Percentiles rank a stretch among this genome's conserved stretches.
These are phyloP conservation scores for Keiferia lycopersicella DNA, from an alignment of 2,888 invertebrate species.

Conservation along the genomic window DNA sequence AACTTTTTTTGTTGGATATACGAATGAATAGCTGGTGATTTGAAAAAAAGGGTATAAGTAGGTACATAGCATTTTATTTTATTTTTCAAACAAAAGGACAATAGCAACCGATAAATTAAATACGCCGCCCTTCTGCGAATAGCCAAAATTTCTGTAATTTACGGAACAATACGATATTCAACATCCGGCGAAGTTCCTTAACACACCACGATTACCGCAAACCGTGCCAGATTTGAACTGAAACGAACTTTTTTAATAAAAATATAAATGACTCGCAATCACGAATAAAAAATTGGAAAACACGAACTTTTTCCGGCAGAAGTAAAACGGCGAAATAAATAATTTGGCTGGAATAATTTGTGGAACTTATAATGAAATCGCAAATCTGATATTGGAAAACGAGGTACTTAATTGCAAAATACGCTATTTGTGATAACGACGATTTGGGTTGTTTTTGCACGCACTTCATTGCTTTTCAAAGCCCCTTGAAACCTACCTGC, in stretches of 20 bases:
- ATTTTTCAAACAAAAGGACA: no score
- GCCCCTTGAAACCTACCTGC: no score
- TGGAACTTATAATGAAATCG: background rate
- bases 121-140: background rate
- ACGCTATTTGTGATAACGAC: no score
- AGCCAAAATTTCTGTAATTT: background rate
- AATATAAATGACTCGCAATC: background rate
- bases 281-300: background rate
- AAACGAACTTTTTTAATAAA: constrained; percentile 9
- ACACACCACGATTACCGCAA: constrained; percentile 12
- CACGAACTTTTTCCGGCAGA: background rate
- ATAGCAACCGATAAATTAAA: background rate
- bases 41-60: no score
- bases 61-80: no score
- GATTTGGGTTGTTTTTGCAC: no score
- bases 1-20: no score
- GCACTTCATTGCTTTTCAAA: no score
- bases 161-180: background rate
- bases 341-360: background rate
- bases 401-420: no score
- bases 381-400: no score
- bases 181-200: constrained; percentile 6
- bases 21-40: no score
- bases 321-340: background rate
- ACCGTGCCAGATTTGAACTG: background rate